Conservation (phyloP, 2,888 invertebrate genomes). For the Ormyrus rosae region DNA sequence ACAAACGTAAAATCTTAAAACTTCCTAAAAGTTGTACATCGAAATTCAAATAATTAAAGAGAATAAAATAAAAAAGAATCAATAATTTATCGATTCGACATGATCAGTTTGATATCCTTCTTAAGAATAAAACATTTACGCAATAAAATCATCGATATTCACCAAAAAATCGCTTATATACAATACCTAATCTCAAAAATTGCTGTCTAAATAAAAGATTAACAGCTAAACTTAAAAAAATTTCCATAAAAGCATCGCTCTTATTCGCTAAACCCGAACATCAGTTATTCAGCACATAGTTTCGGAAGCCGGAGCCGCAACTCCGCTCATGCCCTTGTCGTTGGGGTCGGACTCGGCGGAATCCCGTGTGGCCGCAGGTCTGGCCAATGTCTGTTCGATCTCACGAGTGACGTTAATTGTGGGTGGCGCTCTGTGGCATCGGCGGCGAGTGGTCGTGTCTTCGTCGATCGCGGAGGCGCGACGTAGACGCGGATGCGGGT, state of each 20-base stretch:
- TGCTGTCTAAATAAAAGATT: not conserved
- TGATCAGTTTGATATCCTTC: no score
- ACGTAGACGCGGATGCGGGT: conserved; percentile 66
- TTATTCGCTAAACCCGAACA: not conserved
- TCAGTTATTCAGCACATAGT: conserved; percentile 70
- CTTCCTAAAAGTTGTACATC: no score
- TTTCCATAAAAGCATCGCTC: not conserved
- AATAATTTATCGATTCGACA: no score
- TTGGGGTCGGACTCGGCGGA: conserved; percentile 66
- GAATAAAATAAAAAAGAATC: no score
- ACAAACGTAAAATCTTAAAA: no score
- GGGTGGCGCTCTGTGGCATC: conserved; percentile 63
- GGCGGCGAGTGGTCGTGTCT: conserved; percentile 65
- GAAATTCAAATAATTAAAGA: no score
- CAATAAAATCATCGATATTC: no score
- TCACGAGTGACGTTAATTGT: conserved; percentile 72
- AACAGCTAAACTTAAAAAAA: no score
- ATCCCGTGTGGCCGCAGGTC: conserved; percentile 70
- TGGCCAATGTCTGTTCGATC: conserved; percentile 72
- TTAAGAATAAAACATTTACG: no score
- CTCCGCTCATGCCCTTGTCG: conserved; percentile 67
- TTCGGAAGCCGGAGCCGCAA: conserved; percentile 73
- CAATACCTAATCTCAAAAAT: not conserved
- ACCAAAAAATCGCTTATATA: no score
- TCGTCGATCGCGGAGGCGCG: conserved; percentile 71